Evolutionary conservation across 1,140 invertebrate species (phyloP), one percentile per base, ranked within the genome.

Genomic region (Oscheius sp.): DNA sequence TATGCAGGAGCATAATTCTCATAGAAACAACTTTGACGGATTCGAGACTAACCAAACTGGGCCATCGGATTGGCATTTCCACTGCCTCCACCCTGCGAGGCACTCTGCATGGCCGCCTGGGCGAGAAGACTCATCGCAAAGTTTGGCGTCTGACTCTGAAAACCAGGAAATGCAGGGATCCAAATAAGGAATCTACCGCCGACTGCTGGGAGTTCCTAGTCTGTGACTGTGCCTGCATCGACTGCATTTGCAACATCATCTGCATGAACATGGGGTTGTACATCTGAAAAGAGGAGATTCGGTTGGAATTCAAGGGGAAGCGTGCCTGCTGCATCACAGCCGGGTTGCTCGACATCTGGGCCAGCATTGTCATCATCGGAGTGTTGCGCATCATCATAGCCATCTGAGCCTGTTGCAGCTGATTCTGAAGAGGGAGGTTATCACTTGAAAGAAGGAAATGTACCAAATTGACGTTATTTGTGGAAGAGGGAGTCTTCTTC

Each of bases 351-450:
- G 28, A 20, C 49, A 55, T 55, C n/a, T n/a, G n/a, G 49, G 49
- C 49, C 23, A n/a, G n/a, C n/a, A n/a, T 42, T 10, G 49, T 26
- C 49, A 55, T 13, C 7, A 55, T 55, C 49, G 49, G 49, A 55
- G 15, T 55, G 15, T 15, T 23, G 7, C 49, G 15, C 61, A 63
- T 63, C 61, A 46, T 26, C 31, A 46, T 35, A 18, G 45, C 26
- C 66, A 68, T 68, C 29, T 68, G 66, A 42, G 31, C 23, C 46
- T 68, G 64, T 45, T 66, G 66, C 26, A 10, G 18, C 36, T 66
- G 64, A 29, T 26, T 26, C 10, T 4, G 4, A n/a, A 13, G 49
- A 15, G 35, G 28, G 29, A n/a, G n/a, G n/a, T n/a, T n/a, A n/a
- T n/a, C n/a, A n/a, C n/a, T n/a, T n/a, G n/a, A n/a, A n/a, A n/a